phyloP scores from a whole-genome alignment of 2,888 invertebrate genomes.

The Druceiella hillmani region DNA sequence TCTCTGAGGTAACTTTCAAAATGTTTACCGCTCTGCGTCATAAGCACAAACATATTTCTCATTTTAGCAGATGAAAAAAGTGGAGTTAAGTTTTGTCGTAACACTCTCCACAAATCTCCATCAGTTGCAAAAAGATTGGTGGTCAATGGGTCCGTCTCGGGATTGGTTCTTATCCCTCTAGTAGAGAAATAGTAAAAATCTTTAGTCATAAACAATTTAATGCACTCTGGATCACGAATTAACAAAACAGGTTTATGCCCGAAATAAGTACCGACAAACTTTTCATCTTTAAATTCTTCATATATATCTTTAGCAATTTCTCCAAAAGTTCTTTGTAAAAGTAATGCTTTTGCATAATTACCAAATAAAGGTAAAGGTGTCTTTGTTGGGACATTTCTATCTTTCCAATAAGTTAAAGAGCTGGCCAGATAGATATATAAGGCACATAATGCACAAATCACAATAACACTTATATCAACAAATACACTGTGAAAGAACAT shows the following conservation, averaged over 20 bases:
- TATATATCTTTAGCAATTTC: neutral
- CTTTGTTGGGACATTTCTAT: constrained; percentile 29
- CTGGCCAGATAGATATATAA: too few species aligned
- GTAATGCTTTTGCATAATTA: constrained; percentile 28
- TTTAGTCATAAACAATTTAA: constrained; percentile 2
- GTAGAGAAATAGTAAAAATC: constrained; percentile 4
- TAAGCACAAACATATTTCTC: constrained; percentile 3
- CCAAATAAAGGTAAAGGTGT: constrained; percentile 32
- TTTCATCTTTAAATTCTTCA: constrained; percentile 1
- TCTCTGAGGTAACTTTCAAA: constrained; percentile 1
- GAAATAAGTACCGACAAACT: neutral
- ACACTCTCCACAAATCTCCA: constrained; percentile 7
- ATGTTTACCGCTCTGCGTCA: neutral
- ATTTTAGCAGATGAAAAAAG: constrained; percentile 1
- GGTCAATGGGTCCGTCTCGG: neutral
- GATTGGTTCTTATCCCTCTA: neutral
- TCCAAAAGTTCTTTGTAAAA: neutral
- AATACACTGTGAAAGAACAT: too few species aligned
- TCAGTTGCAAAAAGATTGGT: neutral
- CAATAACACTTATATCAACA: too few species aligned
- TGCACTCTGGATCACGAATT: constrained; percentile 3
- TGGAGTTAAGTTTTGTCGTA: constrained; percentile 4
- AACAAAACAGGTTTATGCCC: neutral
- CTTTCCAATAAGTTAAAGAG: constrained; percentile 34
- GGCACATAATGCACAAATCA: too few species aligned